Evolutionary conservation across 2,888 invertebrate species (phyloP).

Genomic region (Penaeus monodon): DNA sequence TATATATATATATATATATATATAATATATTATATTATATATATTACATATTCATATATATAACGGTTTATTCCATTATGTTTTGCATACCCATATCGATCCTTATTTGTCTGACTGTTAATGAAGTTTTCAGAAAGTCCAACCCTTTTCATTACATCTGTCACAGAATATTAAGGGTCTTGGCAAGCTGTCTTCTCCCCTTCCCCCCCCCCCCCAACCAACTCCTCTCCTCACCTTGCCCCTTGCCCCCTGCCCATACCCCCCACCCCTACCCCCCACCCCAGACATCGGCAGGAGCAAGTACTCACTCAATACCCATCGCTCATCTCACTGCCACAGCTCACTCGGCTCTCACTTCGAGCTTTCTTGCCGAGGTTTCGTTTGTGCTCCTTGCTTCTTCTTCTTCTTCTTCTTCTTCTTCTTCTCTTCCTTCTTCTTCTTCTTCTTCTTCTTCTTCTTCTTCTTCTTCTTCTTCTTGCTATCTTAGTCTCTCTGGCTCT

Average conservation of each 20-base stretch:
- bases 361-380: neutral
- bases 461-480: neutral
- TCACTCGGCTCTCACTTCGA: neutral
- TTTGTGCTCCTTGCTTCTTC: neutral
- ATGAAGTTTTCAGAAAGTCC: too few relatives aligned
- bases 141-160: too few relatives aligned
- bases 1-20: too few relatives aligned
- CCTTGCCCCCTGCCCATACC: neutral
- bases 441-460: neutral
- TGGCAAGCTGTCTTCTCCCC: too few relatives aligned
- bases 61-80: too few relatives aligned
- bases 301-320: constrained; percentile 7
- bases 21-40: too few relatives aligned
- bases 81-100: too few relatives aligned
- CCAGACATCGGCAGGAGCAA: neutral
- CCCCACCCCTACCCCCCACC: neutral
- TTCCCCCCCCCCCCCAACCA: too few relatives aligned
- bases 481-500: neutral
- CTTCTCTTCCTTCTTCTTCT: neutral
- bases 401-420: neutral
- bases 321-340: constrained; percentile 16
- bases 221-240: too few relatives aligned
- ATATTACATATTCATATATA: neutral
- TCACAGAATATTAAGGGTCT: too few relatives aligned
- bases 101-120: too few relatives aligned